Conservation (phyloP, 2,888 invertebrate species). For the Drosophila eohydei region DNA sequence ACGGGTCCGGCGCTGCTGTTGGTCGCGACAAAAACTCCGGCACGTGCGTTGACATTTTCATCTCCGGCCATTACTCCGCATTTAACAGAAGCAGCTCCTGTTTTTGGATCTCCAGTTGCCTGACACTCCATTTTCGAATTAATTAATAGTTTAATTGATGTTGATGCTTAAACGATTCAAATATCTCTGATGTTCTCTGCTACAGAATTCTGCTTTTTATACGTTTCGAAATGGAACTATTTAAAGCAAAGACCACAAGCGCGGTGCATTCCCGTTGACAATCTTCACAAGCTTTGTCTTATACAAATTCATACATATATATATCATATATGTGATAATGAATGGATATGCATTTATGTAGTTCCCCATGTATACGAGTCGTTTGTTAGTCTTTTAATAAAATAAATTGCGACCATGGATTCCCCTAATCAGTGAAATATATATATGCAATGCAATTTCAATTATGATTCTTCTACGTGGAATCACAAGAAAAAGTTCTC, state of each 20-base stretch:
- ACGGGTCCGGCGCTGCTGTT: conserved; percentile 64
- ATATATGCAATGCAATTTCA: background rate
- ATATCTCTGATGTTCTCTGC: conserved; percentile 8
- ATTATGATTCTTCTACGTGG: background rate
- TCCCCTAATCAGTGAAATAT: conserved; percentile 5
- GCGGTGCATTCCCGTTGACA: conserved; percentile 37
- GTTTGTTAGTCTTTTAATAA: conserved; percentile 1
- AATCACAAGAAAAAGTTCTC: background rate
- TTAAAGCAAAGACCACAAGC: conserved; percentile 14
- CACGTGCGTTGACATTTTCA: conserved; percentile 56
- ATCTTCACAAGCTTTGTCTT: conserved; percentile 19
- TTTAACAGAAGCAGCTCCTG: conserved; percentile 61
- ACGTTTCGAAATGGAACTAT: background rate
- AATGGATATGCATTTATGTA: conserved; percentile 12
- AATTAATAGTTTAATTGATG: background rate
- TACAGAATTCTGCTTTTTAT: conserved; percentile 22
- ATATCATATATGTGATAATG: background rate
- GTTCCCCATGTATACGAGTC: conserved; percentile 26
- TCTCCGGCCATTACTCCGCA: conserved; percentile 57
- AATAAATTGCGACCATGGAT: background rate
- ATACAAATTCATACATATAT: conserved; percentile 8
- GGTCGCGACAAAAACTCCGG: conserved; percentile 75
- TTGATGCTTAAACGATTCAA: conserved; percentile 2
- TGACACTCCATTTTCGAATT: conserved; percentile 62
- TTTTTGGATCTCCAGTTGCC: conserved; percentile 57